These are phyloP conservation scores for Drosophila rufa DNA, from an alignment of 1,140 invertebrate genomes.

Conservation along the genomic window DNA sequence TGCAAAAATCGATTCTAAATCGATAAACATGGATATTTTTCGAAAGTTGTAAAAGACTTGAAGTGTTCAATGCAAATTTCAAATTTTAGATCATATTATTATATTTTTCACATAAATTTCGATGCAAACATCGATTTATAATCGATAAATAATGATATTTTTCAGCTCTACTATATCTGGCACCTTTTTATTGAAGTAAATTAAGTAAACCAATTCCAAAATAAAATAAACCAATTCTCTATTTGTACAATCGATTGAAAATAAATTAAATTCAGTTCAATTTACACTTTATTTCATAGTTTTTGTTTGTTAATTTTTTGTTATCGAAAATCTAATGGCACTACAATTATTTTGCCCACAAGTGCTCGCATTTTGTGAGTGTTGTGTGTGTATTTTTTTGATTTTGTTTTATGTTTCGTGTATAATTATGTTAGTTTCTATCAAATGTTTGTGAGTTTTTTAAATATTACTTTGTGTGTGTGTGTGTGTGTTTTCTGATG, in stretches of 20 bases:
- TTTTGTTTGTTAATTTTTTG: not conserved
- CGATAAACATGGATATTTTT: too few relatives aligned
- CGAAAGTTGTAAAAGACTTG: not conserved
- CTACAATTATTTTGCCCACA: conserved; percentile 46
- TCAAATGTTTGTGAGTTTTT: conserved; percentile 40
- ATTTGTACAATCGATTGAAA: conserved; percentile 2
- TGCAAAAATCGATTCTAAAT: too few relatives aligned
- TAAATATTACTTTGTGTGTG: conserved; percentile 24
- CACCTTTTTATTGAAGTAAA: not conserved
- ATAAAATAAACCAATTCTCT: not conserved
- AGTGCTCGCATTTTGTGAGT: conserved; percentile 25
- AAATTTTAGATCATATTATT: too few relatives aligned
- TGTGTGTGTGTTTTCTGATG: conserved; percentile 31
- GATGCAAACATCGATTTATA: not conserved
- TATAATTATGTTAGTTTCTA: conserved; percentile 32
- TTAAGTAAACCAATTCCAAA: not conserved
- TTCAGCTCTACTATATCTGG: not conserved
- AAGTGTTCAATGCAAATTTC: too few relatives aligned
- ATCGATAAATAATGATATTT: not conserved
- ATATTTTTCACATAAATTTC: too few relatives aligned
- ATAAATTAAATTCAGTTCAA: conserved; percentile 13
- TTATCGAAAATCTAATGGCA: conserved; percentile 42
- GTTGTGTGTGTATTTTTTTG: conserved; percentile 35
- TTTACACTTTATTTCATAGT: conserved; percentile 29
- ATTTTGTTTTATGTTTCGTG: conserved; percentile 1